These are phyloP conservation scores for Silvanus unidentatus DNA, from an alignment of 2,888 invertebrate species.

Conservation along the genomic window DNA sequence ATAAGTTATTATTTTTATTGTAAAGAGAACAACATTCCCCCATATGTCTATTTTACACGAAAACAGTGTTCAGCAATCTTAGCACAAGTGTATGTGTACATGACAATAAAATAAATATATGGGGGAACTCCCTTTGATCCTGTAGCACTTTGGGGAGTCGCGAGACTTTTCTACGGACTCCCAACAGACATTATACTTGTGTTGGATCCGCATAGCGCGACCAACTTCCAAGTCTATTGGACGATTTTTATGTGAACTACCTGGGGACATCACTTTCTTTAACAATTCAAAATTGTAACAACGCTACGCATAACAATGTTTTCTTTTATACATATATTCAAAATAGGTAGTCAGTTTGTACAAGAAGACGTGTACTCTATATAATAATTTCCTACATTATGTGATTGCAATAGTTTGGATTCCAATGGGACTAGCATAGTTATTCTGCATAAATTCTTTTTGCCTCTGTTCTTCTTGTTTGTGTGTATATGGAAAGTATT, in stretches of 20 bases:
- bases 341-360: no score
- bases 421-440: no score
- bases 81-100: slow-evolving; percentile 43
- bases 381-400: no score
- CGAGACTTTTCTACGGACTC: slow-evolving; percentile 28
- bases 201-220: slow-evolving; percentile 21
- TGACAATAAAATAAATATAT: slow-evolving; percentile 47
- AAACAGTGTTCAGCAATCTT: slow-evolving; percentile 39
- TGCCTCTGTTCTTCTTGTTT: no score
- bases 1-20: slow-evolving; percentile 34
- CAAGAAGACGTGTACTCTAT: no score
- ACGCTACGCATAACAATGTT: no score
- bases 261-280: slow-evolving; percentile 10
- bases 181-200: slow-evolving; percentile 19
- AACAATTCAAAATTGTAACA: no score
- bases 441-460: no score
- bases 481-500: no score
- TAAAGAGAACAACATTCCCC: slow-evolving; percentile 20
- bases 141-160: slow-evolving; percentile 35
- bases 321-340: no score
- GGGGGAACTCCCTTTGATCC: slow-evolving; percentile 41
- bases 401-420: no score
- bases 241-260: slow-evolving; percentile 26
- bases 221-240: slow-evolving; percentile 28
- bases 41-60: slow-evolving; percentile 27